A percentile compares a stretch with the other conserved stretches of the same genome.
Conservation (phyloP, 2,113 vertebrate genomes). For the Cyphomyrus plagiostoma region DNA sequence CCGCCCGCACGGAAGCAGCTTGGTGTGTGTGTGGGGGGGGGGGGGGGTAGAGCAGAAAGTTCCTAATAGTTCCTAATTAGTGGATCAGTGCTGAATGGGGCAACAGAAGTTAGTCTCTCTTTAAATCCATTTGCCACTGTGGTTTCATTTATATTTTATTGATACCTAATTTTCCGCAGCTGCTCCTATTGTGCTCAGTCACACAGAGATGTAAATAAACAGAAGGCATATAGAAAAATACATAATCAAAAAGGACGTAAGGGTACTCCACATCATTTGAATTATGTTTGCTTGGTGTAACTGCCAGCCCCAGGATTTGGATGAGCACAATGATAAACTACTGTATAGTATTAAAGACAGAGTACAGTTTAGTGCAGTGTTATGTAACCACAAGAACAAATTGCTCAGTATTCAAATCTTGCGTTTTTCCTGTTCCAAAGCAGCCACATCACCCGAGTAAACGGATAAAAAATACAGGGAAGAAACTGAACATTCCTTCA, state of each 20-base stretch:
- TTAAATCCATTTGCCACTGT: background rate
- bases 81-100: background rate
- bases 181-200: background rate
- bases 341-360: background rate
- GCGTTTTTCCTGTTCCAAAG: background rate
- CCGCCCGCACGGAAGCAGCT: background rate
- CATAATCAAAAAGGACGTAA: background rate
- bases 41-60: background rate
- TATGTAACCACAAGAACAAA: background rate
- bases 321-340: background rate
- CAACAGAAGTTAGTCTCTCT: background rate
- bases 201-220: background rate
- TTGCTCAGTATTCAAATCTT: background rate
- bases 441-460: background rate
- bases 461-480: background rate
- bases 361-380: background rate
- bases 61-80: background rate
- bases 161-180: background rate
- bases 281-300: background rate
- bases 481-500: background rate
- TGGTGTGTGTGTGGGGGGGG: background rate
- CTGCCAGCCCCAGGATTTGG: background rate
- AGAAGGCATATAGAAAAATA: background rate
- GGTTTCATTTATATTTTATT: background rate
- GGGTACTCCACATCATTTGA: background rate